phyloP scores from a whole-genome alignment of 2,888 invertebrate genomes.

The Marronus borbonicus region DNA sequence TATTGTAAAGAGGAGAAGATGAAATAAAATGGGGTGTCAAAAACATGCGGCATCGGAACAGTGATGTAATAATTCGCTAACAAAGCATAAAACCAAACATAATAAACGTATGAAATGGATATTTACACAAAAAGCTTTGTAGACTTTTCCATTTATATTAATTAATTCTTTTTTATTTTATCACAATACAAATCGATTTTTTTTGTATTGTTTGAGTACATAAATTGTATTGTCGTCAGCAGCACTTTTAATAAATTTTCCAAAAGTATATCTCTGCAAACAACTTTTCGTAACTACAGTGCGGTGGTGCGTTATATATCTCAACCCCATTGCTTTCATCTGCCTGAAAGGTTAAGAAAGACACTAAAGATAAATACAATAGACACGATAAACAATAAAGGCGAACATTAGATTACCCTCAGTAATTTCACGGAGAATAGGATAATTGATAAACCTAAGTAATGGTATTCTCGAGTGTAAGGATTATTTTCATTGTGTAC shows the following conservation, averaged over 20 bases:
- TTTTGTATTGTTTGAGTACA: not conserved
- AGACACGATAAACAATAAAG: constrained; percentile 65
- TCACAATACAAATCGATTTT: not conserved
- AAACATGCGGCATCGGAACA: not conserved
- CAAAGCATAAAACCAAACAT: not conserved
- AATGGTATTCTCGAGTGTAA: constrained; percentile 37
- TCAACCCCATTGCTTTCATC: not conserved
- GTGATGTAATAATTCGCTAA: not conserved
- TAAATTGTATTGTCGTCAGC: too few relatives aligned
- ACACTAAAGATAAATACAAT: constrained; percentile 64
- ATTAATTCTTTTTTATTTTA: not conserved
- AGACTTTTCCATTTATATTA: not conserved
- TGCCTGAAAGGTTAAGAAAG: constrained; percentile 57
- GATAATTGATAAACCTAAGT: constrained; percentile 63
- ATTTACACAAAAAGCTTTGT: not conserved
- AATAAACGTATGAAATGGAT: constrained; percentile 3
- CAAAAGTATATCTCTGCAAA: not conserved
- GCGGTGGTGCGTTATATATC: too few relatives aligned
- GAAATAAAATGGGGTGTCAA: not conserved
- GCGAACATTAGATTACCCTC: constrained; percentile 63
- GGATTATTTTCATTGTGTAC: constrained; percentile 32
- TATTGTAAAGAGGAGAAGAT: not conserved
- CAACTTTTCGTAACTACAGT: not conserved
- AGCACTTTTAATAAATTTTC: too few relatives aligned
- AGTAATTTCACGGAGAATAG: constrained; percentile 64